Conservation (phyloP, 2,888 invertebrate genomes). For the Ephialtes manifestator region DNA sequence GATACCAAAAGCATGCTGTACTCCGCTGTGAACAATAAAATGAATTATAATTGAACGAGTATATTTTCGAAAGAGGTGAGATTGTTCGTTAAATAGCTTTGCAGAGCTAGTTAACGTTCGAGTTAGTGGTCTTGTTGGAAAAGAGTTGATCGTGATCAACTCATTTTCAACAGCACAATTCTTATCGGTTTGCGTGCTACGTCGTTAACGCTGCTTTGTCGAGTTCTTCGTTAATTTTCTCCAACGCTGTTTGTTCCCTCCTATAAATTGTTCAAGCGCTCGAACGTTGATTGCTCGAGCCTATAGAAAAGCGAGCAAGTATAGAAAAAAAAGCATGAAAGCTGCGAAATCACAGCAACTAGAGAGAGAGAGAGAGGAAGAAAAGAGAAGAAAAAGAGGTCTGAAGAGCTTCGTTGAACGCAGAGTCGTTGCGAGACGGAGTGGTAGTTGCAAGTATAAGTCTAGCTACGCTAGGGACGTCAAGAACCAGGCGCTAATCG, state of each 20-base stretch:
- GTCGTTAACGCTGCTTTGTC: conserved; percentile 51
- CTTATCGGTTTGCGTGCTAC: conserved; percentile 13
- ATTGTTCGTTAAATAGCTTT: not conserved
- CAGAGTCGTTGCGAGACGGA: conserved; percentile 24
- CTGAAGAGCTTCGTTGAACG: conserved; percentile 39
- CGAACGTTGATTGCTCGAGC: conserved; percentile 61
- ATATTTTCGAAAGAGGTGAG: not conserved
- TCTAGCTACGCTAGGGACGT: conserved; percentile 16
- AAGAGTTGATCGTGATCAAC: not conserved
- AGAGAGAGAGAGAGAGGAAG: not conserved
- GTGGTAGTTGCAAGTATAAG: conserved; percentile 40
- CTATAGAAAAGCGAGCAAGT: conserved; percentile 51
- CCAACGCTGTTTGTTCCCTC: conserved; percentile 30
- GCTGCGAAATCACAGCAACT: conserved; percentile 42
- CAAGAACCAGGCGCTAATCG: conserved; percentile 52
- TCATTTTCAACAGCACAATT: conserved; percentile 7
- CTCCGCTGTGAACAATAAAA: conserved; percentile 87
- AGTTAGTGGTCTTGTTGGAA: no score
- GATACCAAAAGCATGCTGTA: conserved; percentile 91
- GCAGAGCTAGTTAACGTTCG: not conserved
- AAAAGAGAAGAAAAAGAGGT: not conserved
- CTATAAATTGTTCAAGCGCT: conserved; percentile 60
- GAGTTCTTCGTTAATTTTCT: conserved; percentile 52
- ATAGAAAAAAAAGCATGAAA: conserved; percentile 40
- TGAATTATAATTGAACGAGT: conserved; percentile 16